Base-by-base conservation (phyloP, 64 coral and sea anemone genomes). In the Montipora cactus region DNA sequence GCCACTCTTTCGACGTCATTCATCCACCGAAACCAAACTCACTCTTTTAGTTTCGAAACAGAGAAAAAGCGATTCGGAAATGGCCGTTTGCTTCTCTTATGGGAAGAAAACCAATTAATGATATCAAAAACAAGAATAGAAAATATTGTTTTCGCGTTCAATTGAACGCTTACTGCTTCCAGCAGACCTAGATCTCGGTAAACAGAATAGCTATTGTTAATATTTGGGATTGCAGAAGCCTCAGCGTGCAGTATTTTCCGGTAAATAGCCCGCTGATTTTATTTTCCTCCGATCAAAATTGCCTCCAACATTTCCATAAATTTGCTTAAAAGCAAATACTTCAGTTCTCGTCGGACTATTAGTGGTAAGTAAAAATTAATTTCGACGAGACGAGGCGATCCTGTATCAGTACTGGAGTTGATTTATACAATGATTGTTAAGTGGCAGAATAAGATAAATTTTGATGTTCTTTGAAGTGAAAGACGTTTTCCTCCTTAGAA, bases 291-390 rank as follows among this genome's bases (percentile, higher is more conserved):
- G 77, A 53, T 79, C 13, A 53, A 79, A 21, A 2, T 15, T 53
- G 19, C 49, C 12, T 79, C 55, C 49, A 80, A 80, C 20, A 80
- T 80, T 80, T n/a, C 68, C 68, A 71, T 71, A 21, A 71, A 71
- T 71, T 71, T 71, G 68, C 68, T n/a, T 71, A 4, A 21, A 71
- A 71, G 18, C 47, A 47, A n/a, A 21, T 21, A 7, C 21, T 71
- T 21, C 5, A 37, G 37, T 64, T 71, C 68, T 5, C 7, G 53
- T 21, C 21, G 20, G 68, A n/a, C 19, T 23, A 21, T 9, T 23
- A 22, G 10, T 71, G 68, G 68, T 71, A 21, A 71, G 68, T 71
- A 7, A 23, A 57, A 37, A 37, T 37, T 37, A 37, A 15, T 64
- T 23, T 19, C 8, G 68, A 71, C 68, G 68, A 15, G 5, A 5